Conservation (phyloP, 2,113 vertebrate genomes). For the Sprattus sprattus region DNA sequence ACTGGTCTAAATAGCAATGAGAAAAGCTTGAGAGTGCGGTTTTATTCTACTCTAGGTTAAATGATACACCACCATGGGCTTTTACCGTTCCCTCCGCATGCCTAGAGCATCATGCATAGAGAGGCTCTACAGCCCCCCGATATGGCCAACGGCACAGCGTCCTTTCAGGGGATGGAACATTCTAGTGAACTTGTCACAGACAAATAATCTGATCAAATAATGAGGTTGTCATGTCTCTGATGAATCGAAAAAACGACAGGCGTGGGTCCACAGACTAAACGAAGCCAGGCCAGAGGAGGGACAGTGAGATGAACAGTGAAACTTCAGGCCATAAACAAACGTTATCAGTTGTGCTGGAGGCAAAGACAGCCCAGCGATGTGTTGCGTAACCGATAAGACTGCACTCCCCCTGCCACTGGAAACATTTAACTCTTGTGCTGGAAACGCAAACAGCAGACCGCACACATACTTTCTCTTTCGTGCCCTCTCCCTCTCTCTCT, state of each 20-base stretch:
- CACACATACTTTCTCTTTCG: not conserved
- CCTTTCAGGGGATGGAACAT: not conserved
- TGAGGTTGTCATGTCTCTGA: not conserved
- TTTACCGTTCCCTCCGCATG: too few relatives aligned
- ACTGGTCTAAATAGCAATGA: too few relatives aligned
- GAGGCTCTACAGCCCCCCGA: not conserved
- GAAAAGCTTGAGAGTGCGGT: too few relatives aligned
- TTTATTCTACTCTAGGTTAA: too few relatives aligned
- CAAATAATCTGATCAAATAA: not conserved
- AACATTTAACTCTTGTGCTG: not conserved
- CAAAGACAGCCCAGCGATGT: not conserved
- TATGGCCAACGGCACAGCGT: too few relatives aligned
- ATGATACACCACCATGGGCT: too few relatives aligned
- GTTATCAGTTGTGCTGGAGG: not conserved
- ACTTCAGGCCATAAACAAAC: not conserved
- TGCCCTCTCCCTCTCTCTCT: not conserved
- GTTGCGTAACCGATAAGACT: constrained; percentile 3
- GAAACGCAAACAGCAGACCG: not conserved
- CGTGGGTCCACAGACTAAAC: not conserved
- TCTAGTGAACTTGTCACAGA: not conserved
- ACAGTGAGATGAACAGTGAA: not conserved
- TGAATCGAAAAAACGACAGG: not conserved
- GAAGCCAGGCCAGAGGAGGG: not conserved
- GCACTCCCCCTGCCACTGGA: not conserved
- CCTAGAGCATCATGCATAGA: not conserved